A percentile compares a stretch with the other conserved stretches of the same genome.
Conservation (phyloP, 2,113 vertebrate species). For the Oryctolagus cuniculus region mOryCun1.1 NC_091436.1:161334501-161335000, state of each 20-base stretch:
- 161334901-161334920: no score
- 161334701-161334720: background rate
- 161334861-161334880: no score
- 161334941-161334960: no score
- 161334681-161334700: background rate
- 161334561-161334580: conserved; percentile 71
- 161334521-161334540: conserved; percentile 89
- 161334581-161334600: conserved; percentile 75
- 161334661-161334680: background rate
- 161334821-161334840: no score
- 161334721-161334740: background rate
- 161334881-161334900: no score
- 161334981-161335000: no score
- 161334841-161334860: no score
- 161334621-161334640: conserved; percentile 51
- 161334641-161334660: background rate
- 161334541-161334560: conserved; percentile 77
- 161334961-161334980: no score
- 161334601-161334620: conserved; percentile 36
- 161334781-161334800: background rate
- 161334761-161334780: background rate
- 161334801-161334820: background rate
- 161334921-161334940: no score
- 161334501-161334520: conserved; percentile 94
- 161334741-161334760: background rate